phyloP scores from a whole-genome alignment of 1,140 invertebrate genomes.

The Euura lappo region DNA sequence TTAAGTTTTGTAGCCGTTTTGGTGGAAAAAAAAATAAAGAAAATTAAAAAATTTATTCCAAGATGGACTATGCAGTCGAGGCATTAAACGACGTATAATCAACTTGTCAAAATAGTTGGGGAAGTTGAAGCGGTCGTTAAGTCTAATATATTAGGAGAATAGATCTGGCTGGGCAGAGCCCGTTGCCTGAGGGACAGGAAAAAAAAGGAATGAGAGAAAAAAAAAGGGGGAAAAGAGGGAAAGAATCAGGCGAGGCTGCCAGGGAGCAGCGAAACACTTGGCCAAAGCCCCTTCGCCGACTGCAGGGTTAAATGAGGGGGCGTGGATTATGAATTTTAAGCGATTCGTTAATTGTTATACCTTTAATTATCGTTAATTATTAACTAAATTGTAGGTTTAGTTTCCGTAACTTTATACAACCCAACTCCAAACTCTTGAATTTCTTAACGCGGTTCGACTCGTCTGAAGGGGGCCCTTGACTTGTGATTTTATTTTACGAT shows the following conservation, averaged over 20 bases:
- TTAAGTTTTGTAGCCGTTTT: conserved; percentile 30
- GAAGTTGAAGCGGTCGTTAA: conserved; percentile 16
- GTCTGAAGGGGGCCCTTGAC: no score
- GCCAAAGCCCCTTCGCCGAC: neutral
- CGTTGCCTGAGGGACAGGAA: no score
- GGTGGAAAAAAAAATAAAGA: no score
- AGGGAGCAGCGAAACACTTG: no score
- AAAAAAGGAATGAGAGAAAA: no score
- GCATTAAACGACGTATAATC: conserved; percentile 28
- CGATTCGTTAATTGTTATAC: conserved; percentile 35
- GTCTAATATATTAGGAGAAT: conserved; percentile 25
- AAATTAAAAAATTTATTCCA: no score
- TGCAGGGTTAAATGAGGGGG: conserved; percentile 34
- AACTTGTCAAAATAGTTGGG: conserved; percentile 38
- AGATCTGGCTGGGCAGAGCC: neutral
- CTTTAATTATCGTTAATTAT: conserved; percentile 45
- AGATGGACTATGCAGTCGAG: neutral
- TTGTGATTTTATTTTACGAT: no score
- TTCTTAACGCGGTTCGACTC: no score
- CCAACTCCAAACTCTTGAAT: no score
- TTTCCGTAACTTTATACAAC: no score
- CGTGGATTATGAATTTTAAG: conserved; percentile 38
- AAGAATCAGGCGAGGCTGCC: no score
- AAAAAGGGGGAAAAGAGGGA: no score
- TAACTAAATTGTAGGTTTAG: conserved; percentile 21